Percentiles rank a stretch among this genome's conserved stretches.
Conservation (phyloP, 1,140 invertebrate genomes). For the Lasioglossum albipes region DNA sequence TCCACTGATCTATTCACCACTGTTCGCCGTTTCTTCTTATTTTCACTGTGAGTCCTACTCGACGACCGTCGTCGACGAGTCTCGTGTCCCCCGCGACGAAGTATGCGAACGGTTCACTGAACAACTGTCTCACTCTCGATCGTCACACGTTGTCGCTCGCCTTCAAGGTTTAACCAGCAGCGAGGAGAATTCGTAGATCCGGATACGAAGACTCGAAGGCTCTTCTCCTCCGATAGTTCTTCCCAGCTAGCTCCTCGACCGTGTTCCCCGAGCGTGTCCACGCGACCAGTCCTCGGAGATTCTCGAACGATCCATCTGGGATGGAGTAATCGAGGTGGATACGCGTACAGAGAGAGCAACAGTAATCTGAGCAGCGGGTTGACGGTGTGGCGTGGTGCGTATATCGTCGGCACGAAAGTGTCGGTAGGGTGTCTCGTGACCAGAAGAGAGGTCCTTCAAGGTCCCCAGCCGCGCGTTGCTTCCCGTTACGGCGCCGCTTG, state of each 20-base stretch:
- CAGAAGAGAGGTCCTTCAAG: conserved; percentile 65
- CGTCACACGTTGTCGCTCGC: conserved; percentile 15
- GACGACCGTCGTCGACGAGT: not conserved
- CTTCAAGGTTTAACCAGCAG: too few species aligned
- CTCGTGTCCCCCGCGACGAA: not conserved
- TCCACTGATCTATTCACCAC: not conserved
- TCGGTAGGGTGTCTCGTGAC: conserved; percentile 59
- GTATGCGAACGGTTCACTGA: conserved; percentile 1
- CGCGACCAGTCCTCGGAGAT: conserved; percentile 41
- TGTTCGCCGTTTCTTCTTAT: conserved; percentile 14
- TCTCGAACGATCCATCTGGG: conserved; percentile 34
- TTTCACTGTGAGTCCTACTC: too few species aligned
- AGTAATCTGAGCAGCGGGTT: conserved; percentile 53
- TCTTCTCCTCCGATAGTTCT: not conserved
- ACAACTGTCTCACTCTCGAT: conserved; percentile 31
- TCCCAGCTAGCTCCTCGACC: not conserved
- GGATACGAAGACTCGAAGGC: not conserved
- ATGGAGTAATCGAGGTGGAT: conserved; percentile 24
- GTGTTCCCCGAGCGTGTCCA: conserved; percentile 22
- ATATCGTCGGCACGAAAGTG: conserved; percentile 56
- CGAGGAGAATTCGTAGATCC: not conserved
- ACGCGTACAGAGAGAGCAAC: conserved; percentile 16
- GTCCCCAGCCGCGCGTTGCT: conserved; percentile 80
- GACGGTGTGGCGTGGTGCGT: conserved; percentile 43
- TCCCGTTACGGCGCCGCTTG: conserved; percentile 80